A percentile compares a stretch with the other conserved stretches of the same genome.
phyloP scores from a whole-genome alignment of 2,113 vertebrate species.

The Rhabdomys dilectus region DNA sequence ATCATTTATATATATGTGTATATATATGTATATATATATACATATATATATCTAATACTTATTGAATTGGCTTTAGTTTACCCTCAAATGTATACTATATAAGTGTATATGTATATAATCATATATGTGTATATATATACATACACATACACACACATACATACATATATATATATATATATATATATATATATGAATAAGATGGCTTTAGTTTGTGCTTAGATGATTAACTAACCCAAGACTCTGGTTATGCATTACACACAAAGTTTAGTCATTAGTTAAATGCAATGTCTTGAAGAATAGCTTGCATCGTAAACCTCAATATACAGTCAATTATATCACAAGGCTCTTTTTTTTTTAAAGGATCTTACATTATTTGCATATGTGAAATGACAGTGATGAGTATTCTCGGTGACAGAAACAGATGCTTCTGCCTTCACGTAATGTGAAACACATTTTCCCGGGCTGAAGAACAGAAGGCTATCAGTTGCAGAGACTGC shows the following conservation, averaged over 20 bases:
- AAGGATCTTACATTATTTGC: neutral
- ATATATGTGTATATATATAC: neutral
- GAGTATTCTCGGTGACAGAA: constrained; percentile 61
- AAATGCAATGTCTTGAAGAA: constrained; percentile 30
- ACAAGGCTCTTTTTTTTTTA: neutral
- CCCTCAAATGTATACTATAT: neutral
- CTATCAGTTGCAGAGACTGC: constrained; percentile 7
- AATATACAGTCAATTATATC: constrained; percentile 46
- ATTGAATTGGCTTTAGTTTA: no score
- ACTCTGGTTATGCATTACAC: neutral
- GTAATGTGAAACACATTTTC: constrained; percentile 57
- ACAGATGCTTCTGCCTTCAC: constrained; percentile 69
- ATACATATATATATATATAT: neutral
- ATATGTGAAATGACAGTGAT: constrained; percentile 61
- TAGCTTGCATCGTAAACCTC: constrained; percentile 46
- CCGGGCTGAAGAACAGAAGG: constrained; percentile 54
- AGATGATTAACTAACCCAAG: neutral
- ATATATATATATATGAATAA: neutral
- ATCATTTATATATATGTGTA: neutral
- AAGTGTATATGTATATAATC: no score
- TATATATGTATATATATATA: neutral
- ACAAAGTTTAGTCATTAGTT: neutral
- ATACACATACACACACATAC: no score
- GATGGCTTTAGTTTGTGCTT: neutral
- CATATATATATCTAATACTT: neutral